Conservation (phyloP, 2,113 vertebrate genomes). For the Brachyhypopomus gauderio region DNA sequence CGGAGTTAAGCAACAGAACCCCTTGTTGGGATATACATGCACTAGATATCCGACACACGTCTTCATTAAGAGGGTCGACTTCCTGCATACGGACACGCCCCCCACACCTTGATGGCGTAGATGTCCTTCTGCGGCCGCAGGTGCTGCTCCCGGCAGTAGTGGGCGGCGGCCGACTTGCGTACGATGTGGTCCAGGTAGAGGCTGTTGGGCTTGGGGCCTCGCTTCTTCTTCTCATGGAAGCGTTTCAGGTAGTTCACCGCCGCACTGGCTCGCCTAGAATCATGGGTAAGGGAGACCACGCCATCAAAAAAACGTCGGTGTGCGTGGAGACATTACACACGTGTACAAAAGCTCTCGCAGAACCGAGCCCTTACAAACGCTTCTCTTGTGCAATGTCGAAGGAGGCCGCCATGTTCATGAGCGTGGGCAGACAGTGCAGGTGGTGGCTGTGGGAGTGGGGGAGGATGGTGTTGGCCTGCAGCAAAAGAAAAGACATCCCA, state of each 20-base stretch:
- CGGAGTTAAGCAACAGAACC: not conserved
- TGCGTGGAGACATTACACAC: too few species aligned
- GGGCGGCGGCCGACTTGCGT: slow-evolving; percentile 87
- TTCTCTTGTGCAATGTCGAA: slow-evolving; percentile 96
- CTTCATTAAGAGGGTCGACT: not conserved
- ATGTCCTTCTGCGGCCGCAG: slow-evolving; percentile 88
- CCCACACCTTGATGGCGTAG: slow-evolving; percentile 89
- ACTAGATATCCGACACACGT: not conserved
- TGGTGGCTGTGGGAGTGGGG: slow-evolving; percentile 97
- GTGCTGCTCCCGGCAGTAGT: slow-evolving; percentile 88
- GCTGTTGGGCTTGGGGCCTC: slow-evolving; percentile 92
- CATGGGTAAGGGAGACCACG: not conserved
- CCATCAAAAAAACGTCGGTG: too few species aligned
- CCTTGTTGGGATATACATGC: not conserved
- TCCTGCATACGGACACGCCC: not conserved
- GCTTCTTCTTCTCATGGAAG: slow-evolving; percentile 97
- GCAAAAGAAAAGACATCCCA: slow-evolving; percentile 10
- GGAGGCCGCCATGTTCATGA: slow-evolving; percentile 98
- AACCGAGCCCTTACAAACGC: slow-evolving; percentile 89
- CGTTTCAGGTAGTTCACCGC: slow-evolving; percentile 94
- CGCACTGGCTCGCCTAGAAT: slow-evolving; percentile 87
- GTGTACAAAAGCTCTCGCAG: too few species aligned
- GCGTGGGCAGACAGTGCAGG: slow-evolving; percentile 93
- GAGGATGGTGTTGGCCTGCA: slow-evolving; percentile 95
- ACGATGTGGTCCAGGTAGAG: slow-evolving; percentile 97